Evolutionary conservation across 2,888 invertebrate genomes (phyloP), one percentile per base, ranked within the genome.

Genomic region (Nymphalis c-album): DNA sequence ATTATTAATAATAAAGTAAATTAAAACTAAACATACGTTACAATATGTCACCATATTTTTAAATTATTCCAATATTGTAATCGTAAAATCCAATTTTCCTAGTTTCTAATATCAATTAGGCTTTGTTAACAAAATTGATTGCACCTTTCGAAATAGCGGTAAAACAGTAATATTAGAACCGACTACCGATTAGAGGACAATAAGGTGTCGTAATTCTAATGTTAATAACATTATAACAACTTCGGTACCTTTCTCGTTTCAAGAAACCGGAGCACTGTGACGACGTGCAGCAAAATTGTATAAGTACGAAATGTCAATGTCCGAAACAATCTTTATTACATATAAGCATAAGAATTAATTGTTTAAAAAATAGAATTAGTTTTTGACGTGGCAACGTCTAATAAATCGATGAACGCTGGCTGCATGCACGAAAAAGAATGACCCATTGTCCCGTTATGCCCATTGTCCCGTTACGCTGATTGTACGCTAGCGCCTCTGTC

Each of bases 201-300:
- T 85, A 79, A 83, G 81, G 86, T 86, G 86, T 85, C 85, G 89
- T 85, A 89, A 88, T 85, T 85, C 60, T 60, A 60, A 88, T 84
- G 83, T 84, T 88, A 87, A 87, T 88, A 87, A 88, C 86, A 87
- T 88, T 84, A 86, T 87, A 88, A 86, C 85, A 75, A 85, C 82
- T 63, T 62, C 62, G 46, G 31, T 35, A 18, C 70, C 60, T 65
- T 68, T 68, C 67, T 69, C 50, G 68, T 68, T 57, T 46, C 50
- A 51, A 47, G 65, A 68, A 63, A 71, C 50, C 46, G 46, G 70
- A 66, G 65, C 70, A 63, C 26, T 45, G 47, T 13, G 17, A 26
- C 45, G 26, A 58, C 22, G 7, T 6, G 46, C 18, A 58, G 47
- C 13, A 62, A 62, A 68, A 0, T n/a, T 46, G 20, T 16, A 20